Percentiles rank a stretch among this genome's conserved stretches.
Evolutionary conservation across 2,113 vertebrate genomes (phyloP).

Genomic region (Pollimyrus isidori): DNA sequence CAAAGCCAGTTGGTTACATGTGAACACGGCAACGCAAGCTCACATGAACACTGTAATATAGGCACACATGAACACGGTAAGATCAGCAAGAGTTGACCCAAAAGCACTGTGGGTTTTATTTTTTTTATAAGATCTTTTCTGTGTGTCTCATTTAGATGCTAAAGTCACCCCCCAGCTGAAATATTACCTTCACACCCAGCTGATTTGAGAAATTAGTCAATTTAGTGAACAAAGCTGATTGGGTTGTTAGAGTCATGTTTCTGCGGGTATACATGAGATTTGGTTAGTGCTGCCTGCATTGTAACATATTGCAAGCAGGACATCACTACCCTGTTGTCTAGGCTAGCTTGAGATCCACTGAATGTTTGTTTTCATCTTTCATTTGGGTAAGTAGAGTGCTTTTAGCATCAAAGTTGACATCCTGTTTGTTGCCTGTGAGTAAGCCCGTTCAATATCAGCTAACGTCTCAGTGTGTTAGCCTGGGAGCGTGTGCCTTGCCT

Average conservation of each 20-base stretch:
- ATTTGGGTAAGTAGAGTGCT: background rate
- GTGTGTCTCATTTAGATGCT: background rate
- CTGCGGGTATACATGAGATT: background rate
- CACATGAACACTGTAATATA: background rate
- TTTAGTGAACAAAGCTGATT: background rate
- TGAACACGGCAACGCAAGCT: background rate
- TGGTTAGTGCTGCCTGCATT: slow-evolving; percentile 16
- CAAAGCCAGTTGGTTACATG: background rate
- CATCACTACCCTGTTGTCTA: background rate
- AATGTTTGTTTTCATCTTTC: background rate
- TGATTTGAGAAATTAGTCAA: background rate
- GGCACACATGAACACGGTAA: background rate
- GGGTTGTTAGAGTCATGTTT: background rate
- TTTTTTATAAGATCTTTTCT: background rate
- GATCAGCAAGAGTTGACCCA: background rate
- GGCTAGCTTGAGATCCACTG: background rate
- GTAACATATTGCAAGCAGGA: slow-evolving; percentile 4
- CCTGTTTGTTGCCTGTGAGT: background rate
- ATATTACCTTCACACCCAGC: background rate
- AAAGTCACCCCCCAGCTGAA: background rate
- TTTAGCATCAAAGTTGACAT: background rate
- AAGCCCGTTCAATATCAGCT: background rate
- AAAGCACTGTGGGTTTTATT: background rate
- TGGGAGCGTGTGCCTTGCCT: background rate
- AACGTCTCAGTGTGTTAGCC: background rate